Base-by-base conservation (phyloP, 2,797 vertebrate genomes). In the Periophthalmus magnuspinnatus region DNA sequence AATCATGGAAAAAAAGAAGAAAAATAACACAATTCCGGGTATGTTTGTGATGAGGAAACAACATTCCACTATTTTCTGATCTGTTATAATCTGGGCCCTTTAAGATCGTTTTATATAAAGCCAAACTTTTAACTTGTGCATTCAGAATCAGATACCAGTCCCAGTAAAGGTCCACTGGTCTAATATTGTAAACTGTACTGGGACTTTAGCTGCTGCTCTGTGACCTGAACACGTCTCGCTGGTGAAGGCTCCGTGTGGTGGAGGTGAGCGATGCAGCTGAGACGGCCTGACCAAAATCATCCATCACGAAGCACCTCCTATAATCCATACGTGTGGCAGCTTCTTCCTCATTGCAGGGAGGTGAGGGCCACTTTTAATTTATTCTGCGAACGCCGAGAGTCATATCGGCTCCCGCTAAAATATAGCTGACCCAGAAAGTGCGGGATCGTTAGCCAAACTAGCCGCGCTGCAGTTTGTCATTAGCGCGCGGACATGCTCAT, bases 151-250 rank as follows among this genome's bases (percentile, higher is more conserved):
- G 11, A 16, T 48, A 5, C 1, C 13, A 22, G 41, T 14, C 45
- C 10, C 41, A 3, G 10, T 24, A 10, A 2, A 3, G 21, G 9
- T 54, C n/a, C 69, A 66, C 47, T 24, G 64, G 76, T 77, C 65
- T 83, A 76, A 78, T 65, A 66, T 67, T 7, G 54, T 74, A 58
- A n/a, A 17, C 21, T 24, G 28, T 28, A 47, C 57, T 56, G 64
- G 33, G 14, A 61, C 74, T 71, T 69, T 69, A 66, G 71, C 62
- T 48, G 71, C 64, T 48, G 57, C 78, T 80, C 32, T 73, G 78
- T 84, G 85, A 86, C 85, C 84, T 70, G 72, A 81, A 72, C 78
- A 72, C 41, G 72, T 87, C 83, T 74, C 32, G 41, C 41, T 45
- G 41, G 45, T 45, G 41, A 13, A 10, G 38, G 9, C 38, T 41